Evolutionary conservation across 2,888 invertebrate genomes (phyloP).

Genomic region (Aphidoletes aphidimyza): DNA sequence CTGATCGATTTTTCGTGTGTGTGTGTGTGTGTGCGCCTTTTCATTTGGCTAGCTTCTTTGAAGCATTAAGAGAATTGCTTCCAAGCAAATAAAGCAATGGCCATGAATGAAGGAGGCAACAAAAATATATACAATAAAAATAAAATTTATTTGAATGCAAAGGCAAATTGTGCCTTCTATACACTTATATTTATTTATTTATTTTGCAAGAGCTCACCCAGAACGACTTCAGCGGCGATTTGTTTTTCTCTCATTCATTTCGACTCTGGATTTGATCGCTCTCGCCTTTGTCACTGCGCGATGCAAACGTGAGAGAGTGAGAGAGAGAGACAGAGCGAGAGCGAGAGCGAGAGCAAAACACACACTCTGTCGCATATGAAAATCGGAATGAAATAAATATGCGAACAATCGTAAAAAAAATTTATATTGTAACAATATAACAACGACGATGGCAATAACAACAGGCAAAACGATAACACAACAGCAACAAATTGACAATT

Average conservation of each 20-base stretch:
- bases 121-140: constrained; percentile 6
- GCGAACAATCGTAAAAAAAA: constrained; percentile 23
- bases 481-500: constrained; percentile 46
- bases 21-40: not conserved
- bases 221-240: constrained; percentile 4
- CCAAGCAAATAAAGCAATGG: not conserved
- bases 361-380: constrained; percentile 40
- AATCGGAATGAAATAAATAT: constrained; percentile 51
- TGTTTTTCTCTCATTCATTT: not conserved
- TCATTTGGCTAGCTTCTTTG: not conserved
- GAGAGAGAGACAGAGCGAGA: no score
- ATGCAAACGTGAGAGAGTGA: no score
- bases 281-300: not conserved
- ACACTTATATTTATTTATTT: constrained; percentile 46
- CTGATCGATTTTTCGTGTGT: not conserved
- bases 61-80: no score
- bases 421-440: constrained; percentile 32
- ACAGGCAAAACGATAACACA: constrained; percentile 45
- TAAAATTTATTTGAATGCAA: constrained; percentile 32
- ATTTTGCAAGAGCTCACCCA: constrained; percentile 19
- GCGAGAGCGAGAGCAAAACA: no score
- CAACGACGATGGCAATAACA: constrained; percentile 41
- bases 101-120: not conserved
- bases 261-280: not conserved
- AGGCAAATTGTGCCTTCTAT: constrained; percentile 41